phyloP scores from a whole-genome alignment of 2,797 vertebrate species.

The Sebastes matsubarae region DNA sequence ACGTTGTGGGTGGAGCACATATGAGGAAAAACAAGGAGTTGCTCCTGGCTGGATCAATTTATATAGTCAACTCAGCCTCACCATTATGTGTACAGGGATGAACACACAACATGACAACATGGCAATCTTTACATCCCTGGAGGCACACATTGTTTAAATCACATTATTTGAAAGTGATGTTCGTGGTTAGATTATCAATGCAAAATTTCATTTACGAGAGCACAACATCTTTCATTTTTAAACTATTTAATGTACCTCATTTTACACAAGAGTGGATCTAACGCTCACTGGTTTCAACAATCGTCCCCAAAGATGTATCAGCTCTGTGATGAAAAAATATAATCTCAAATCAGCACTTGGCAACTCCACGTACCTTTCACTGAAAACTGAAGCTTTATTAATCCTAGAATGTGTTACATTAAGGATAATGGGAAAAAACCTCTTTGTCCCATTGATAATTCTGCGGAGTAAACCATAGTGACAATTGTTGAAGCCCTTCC shows the following conservation, averaged over 20 bases:
- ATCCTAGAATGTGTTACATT: background rate
- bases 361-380: background rate
- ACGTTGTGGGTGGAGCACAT: background rate
- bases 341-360: background rate
- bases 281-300: background rate
- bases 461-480: background rate
- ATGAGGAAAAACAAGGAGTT: background rate
- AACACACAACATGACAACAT: background rate
- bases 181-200: background rate
- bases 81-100: background rate
- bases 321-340: background rate
- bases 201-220: background rate
- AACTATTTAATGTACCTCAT: background rate
- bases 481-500: background rate
- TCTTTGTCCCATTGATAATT: background rate
- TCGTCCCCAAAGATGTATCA: background rate
- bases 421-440: background rate
- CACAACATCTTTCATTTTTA: background rate
- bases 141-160: background rate
- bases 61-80: background rate
- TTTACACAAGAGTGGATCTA: background rate
- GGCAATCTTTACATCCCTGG: background rate
- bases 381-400: constrained; percentile 6
- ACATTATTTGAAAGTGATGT: background rate
- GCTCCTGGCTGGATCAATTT: background rate